phyloP scores from a whole-genome alignment of 53 echinoderm and acorn worm genomes.

The Paracentrotus lividus region DNA sequence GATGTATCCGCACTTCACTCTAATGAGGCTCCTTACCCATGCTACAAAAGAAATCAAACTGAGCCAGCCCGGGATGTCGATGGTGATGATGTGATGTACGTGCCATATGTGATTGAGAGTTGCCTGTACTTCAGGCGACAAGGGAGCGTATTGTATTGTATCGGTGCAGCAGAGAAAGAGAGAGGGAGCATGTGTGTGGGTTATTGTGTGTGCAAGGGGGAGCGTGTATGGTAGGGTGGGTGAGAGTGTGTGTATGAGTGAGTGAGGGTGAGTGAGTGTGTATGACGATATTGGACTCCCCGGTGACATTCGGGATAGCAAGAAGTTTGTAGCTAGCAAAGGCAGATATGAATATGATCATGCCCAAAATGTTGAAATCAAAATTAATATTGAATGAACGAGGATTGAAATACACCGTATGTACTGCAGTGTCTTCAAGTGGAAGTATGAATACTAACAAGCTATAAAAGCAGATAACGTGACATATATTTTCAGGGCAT shows the following conservation, averaged over 20 bases:
- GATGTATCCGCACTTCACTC: not conserved
- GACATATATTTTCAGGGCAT: constrained; percentile 41
- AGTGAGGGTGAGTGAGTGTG: not conserved
- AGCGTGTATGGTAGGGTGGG: not conserved
- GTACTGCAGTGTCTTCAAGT: not conserved
- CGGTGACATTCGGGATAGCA: not conserved
- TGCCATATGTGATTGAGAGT: not conserved
- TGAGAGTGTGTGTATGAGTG: constrained; percentile 10
- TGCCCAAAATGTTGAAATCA: not conserved
- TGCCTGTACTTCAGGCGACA: not conserved
- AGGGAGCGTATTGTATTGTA: not conserved
- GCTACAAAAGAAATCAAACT: constrained; percentile 9
- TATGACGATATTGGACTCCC: constrained; percentile 14
- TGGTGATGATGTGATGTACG: constrained; percentile 21
- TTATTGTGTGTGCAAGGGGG: not conserved
- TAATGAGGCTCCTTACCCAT: constrained; percentile 9
- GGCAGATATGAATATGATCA: not conserved
- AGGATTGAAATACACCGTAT: not conserved
- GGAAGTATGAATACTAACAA: not conserved
- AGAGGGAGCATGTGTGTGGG: constrained; percentile 16
- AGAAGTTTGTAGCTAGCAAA: not conserved
- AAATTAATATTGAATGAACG: not conserved
- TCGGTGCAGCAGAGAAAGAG: too few species aligned
- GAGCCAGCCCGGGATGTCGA: not conserved
- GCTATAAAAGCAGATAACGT: not conserved